Base-by-base conservation (phyloP, 2,888 invertebrate species). In the Biston betularia region DNA sequence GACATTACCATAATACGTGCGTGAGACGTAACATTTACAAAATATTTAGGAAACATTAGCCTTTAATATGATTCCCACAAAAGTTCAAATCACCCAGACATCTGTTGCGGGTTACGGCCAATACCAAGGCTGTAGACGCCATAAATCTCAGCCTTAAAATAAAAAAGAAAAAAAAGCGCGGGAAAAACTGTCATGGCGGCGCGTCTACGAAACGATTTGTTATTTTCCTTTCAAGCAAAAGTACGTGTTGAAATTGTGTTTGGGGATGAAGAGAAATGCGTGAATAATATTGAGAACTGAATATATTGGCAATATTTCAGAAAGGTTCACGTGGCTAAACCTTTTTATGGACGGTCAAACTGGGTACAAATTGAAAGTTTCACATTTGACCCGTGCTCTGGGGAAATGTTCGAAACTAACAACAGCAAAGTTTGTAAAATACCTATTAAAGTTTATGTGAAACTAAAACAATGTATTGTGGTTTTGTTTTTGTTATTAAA, bases 61-160 rank as follows among this genome's bases (percentile, higher is more conserved):
- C 66, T 74, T 50, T 72, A 70, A 74, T 70, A 69, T 70, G 65
- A 68, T 69, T 68, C 48, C 64, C 68, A 70, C 68, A 69, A 72
- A 75, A 71, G 57, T 65, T 53, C 65, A 59, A 76, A 71, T 75
- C 73, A 74, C 73, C 56, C 68, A 73, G 79, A 84, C 87, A 86
- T 84, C 82, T 87, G 87, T 84, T 82, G 80, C 82, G 45, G 76
- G 79, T 75, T 75, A 76, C 75, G 75, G 68, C 75, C 77, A 79
- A 79, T 79, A 79, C 76, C 77, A 75, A 77, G 78, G 74, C 81
- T 78, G 79, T 73, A 81, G 78, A 79, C 77, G 79, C 70, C 75
- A 85, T 86, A 86, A 86, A 88, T 87, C 85, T 83, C 69, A 65
- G 74, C 76, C 74, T 77, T 76, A 68, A 67, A 69, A 76, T 80